Evolutionary conservation across 2,113 vertebrate species (phyloP).

Genomic region (Labeo catla): DNA sequence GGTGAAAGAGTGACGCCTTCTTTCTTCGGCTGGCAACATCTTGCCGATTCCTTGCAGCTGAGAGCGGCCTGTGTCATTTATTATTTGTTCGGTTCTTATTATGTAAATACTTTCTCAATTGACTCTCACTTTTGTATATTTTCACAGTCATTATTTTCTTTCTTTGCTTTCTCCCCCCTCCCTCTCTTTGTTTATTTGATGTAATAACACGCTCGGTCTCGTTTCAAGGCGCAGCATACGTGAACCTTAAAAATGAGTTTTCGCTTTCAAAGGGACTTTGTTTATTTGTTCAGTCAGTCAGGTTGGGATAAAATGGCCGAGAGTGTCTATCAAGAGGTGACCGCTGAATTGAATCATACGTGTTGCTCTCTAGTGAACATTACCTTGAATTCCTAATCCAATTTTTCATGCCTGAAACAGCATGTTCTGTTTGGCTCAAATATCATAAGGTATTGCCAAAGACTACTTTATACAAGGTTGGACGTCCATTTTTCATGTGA

Average conservation of each 20-base stretch:
- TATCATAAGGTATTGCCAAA: conserved; percentile 68
- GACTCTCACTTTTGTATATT: conserved; percentile 76
- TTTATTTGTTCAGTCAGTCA: conserved; percentile 76
- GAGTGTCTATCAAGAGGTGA: conserved; percentile 68
- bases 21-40: conserved; percentile 65
- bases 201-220: conserved; percentile 70
- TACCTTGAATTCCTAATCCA: conserved; percentile 70
- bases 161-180: conserved; percentile 66
- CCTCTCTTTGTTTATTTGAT: conserved; percentile 77
- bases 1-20: conserved; percentile 71
- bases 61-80: conserved; percentile 69
- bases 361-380: conserved; percentile 66
- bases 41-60: conserved; percentile 52
- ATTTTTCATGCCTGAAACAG: conserved; percentile 64
- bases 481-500: conserved; percentile 62
- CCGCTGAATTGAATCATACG: conserved; percentile 66
- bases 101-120: conserved; percentile 78
- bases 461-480: conserved; percentile 25
- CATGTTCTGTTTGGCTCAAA: conserved; percentile 58
- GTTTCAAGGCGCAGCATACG: conserved; percentile 58
- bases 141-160: conserved; percentile 74
- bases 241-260: conserved; percentile 71
- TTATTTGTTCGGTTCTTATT: conserved; percentile 71
- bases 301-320: conserved; percentile 66
- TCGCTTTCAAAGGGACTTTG: conserved; percentile 67